Conservation (phyloP, 2,797 vertebrate species). For the Sebastes matsubarae region DNA sequence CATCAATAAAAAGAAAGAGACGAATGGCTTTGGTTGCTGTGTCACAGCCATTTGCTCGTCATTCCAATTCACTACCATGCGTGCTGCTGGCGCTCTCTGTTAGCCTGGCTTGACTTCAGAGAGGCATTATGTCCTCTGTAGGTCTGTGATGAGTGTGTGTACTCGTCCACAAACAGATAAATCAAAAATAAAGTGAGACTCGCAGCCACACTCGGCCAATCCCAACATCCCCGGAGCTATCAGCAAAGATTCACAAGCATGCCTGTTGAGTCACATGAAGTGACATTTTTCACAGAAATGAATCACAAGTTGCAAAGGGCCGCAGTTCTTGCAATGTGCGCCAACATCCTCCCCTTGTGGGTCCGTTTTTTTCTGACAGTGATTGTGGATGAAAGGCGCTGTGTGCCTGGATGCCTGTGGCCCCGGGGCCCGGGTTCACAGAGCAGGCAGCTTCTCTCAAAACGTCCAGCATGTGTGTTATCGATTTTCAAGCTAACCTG, state of each 20-base stretch:
- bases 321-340: constrained; percentile 31
- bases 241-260: constrained; percentile 36
- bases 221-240: constrained; percentile 27
- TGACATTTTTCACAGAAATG: constrained; percentile 54
- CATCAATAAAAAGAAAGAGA: constrained; percentile 43
- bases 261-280: constrained; percentile 45
- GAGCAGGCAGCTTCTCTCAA: constrained; percentile 32
- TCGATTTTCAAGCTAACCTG: constrained; percentile 37
- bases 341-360: constrained; percentile 44
- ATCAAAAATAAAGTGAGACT: constrained; percentile 55
- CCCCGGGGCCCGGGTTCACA: constrained; percentile 25
- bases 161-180: constrained; percentile 41
- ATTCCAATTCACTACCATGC: constrained; percentile 19
- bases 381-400: constrained; percentile 50
- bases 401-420: constrained; percentile 34
- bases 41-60: constrained; percentile 54
- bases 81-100: constrained; percentile 15
- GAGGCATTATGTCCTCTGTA: constrained; percentile 21
- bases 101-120: constrained; percentile 38
- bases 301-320: constrained; percentile 46
- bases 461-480: constrained; percentile 39
- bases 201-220: constrained; percentile 7
- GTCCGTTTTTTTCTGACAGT: constrained; percentile 47
- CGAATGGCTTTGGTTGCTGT: constrained; percentile 24
- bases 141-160: constrained; percentile 41